phyloP scores from a whole-genome alignment of 2,113 vertebrate genomes.

The Sitta europaea region DNA sequence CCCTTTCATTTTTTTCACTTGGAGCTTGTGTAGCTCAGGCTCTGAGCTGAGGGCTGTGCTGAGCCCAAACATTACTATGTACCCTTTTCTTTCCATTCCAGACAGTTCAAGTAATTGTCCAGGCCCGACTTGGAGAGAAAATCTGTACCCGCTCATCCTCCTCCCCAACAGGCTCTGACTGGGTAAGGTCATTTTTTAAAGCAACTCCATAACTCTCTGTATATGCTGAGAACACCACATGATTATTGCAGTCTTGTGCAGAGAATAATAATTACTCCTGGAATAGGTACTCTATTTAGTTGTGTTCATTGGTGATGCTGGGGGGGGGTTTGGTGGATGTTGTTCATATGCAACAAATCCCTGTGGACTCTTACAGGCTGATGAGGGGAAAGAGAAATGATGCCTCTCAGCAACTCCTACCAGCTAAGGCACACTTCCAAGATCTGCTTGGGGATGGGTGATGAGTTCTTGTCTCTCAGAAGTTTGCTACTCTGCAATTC shows the following conservation, averaged over 20 bases:
- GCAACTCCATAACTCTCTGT: neutral
- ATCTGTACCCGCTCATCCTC: conserved; percentile 94
- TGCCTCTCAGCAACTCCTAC: neutral
- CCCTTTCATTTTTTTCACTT: neutral
- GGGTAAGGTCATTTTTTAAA: conserved; percentile 77
- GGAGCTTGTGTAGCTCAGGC: neutral
- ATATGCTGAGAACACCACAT: neutral
- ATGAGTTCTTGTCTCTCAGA: neutral
- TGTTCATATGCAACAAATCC: neutral
- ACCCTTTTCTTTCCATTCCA: conserved; percentile 52
- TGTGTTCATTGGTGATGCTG: neutral
- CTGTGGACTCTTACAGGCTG: neutral
- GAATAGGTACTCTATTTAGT: neutral
- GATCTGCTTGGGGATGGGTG: neutral
- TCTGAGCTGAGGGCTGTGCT: neutral
- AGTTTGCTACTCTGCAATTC: neutral
- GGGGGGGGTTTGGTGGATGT: accelerated
- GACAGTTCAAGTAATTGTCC: conserved; percentile 98
- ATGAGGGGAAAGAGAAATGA: neutral
- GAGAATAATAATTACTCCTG: neutral
- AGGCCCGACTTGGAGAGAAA: conserved; percentile 96
- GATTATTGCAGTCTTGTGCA: neutral
- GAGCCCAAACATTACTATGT: neutral
- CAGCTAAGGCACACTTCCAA: neutral
- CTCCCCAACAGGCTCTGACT: conserved; percentile 97